phyloP scores from a whole-genome alignment of 2,113 vertebrate species.

The Cranoglanis bouderius region DNA sequence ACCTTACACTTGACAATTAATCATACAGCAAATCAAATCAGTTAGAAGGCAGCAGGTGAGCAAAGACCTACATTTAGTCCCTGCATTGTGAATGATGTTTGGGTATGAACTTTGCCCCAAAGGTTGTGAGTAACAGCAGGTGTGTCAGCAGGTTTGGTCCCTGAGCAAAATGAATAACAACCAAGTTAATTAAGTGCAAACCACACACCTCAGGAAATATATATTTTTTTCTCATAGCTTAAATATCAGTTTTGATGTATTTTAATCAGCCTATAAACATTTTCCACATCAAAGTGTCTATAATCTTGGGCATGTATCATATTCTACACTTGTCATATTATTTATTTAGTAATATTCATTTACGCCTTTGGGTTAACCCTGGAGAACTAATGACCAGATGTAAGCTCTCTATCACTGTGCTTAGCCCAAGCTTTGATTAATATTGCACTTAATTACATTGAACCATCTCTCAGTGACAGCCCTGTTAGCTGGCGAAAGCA shows the following conservation, averaged over 20 bases:
- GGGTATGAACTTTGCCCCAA: neutral
- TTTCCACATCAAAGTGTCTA: neutral
- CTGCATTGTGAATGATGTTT: neutral
- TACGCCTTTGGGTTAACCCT: conserved; percentile 16
- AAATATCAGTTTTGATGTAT: neutral
- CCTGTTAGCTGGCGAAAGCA: conserved; percentile 20
- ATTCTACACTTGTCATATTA: conserved; percentile 33
- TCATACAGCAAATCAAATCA: conserved; percentile 5
- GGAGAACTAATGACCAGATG: conserved; percentile 32
- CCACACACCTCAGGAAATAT: neutral
- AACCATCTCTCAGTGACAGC: conserved; percentile 25
- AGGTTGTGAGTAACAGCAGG: neutral
- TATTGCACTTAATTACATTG: conserved; percentile 43
- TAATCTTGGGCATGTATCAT: conserved; percentile 30
- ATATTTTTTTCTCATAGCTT: neutral
- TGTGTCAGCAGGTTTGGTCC: neutral
- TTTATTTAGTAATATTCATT: conserved; percentile 40
- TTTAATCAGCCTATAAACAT: neutral
- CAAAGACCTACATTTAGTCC: neutral
- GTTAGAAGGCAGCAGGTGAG: neutral
- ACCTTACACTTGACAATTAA: neutral
- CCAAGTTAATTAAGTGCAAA: neutral
- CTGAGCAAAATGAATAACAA: neutral
- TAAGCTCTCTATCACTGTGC: conserved; percentile 17
- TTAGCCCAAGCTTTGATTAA: conserved; percentile 45